These are phyloP conservation scores for Cheilosia scutellata DNA, from an alignment of 2,888 invertebrate genomes.

Conservation along the genomic window DNA sequence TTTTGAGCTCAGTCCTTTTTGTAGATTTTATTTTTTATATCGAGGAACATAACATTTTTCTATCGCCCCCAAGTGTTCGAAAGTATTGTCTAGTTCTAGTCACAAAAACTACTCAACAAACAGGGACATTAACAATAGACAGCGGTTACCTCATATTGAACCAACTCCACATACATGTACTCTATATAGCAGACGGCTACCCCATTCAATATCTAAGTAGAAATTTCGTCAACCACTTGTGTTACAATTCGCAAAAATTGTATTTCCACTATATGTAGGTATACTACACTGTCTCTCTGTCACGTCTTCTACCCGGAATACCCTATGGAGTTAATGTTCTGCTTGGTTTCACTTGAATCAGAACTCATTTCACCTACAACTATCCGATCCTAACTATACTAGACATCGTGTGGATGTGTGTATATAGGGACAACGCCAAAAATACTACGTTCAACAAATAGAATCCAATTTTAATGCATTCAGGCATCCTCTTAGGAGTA, in stretches of 20 bases:
- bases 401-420: not conserved
- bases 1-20: no score
- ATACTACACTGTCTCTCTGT: slow-evolving; percentile 13
- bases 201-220: not conserved
- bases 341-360: slow-evolving; percentile 53
- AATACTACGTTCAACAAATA: slow-evolving; percentile 57
- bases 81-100: no score
- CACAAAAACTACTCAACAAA: no score
- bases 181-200: not conserved
- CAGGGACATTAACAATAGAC: no score
- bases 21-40: no score
- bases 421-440: slow-evolving; percentile 44
- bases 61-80: no score
- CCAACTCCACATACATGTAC: no score
- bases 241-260: slow-evolving; percentile 25
- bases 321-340: slow-evolving; percentile 23
- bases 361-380: slow-evolving; percentile 33
- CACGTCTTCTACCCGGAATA: not conserved
- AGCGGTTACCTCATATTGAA: no score
- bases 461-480: slow-evolving; percentile 73
- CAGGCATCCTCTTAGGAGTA: slow-evolving; percentile 50
- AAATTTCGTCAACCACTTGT: not conserved
- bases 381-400: not conserved
- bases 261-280: not conserved
- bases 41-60: no score